These are phyloP conservation scores for Vanacampus margaritifer DNA, from an alignment of 2,113 vertebrate species.

Conservation along the genomic window DNA sequence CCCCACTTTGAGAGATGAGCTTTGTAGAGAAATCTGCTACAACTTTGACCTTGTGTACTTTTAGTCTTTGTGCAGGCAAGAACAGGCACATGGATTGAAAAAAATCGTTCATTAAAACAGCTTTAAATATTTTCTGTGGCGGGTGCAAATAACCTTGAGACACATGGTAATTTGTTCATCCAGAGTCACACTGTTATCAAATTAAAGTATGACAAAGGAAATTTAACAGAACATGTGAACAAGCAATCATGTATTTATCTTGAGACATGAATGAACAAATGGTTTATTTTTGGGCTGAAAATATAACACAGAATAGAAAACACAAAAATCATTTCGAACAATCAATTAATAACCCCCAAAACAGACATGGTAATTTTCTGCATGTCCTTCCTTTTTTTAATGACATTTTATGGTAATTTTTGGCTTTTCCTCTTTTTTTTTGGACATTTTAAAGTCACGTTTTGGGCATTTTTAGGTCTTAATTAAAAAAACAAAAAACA, in stretches of 20 bases:
- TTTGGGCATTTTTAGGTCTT: too few relatives aligned
- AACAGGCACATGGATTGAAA: neutral
- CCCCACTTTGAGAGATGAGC: neutral
- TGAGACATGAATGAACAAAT: neutral
- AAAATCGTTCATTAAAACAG: constrained; percentile 6
- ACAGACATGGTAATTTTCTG: too few relatives aligned
- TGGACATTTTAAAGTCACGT: too few relatives aligned
- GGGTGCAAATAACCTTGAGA: constrained; percentile 4
- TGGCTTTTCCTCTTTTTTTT: too few relatives aligned
- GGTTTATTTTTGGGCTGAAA: too few relatives aligned
- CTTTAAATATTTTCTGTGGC: constrained; percentile 8
- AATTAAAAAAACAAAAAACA: too few relatives aligned
- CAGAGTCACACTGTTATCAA: neutral
- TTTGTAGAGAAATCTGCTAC: neutral
- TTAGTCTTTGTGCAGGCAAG: neutral
- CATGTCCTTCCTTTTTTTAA: too few relatives aligned
- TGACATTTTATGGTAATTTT: too few relatives aligned
- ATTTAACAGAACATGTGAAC: neutral
- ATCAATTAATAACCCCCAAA: too few relatives aligned
- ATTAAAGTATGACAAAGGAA: neutral
- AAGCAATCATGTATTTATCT: neutral
- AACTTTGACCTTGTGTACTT: neutral
- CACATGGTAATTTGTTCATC: neutral
- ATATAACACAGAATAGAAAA: too few relatives aligned
- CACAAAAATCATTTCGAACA: too few relatives aligned